These are phyloP conservation scores for Oligia strigilis DNA, from an alignment of 2,888 invertebrate species.

Conservation along the genomic window DNA sequence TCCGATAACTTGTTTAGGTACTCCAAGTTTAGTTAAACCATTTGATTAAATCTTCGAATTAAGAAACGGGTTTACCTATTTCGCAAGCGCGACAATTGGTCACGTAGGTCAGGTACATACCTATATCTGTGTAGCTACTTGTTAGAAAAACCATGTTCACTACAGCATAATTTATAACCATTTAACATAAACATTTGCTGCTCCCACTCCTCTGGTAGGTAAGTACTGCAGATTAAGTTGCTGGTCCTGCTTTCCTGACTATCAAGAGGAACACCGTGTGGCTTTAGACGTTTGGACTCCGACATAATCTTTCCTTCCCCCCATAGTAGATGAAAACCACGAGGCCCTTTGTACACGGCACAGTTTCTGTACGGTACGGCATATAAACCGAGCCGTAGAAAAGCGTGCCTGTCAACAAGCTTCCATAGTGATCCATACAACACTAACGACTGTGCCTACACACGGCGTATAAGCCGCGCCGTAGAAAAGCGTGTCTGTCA, in stretches of 20 bases:
- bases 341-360: not conserved
- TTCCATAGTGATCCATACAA: not conserved
- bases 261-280: not conserved
- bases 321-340: not conserved
- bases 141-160: not conserved
- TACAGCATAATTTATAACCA: not conserved
- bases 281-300: too few relatives aligned
- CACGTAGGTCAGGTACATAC: not conserved
- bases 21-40: constrained; percentile 29
- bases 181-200: too few relatives aligned
- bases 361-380: not conserved
- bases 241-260: not conserved
- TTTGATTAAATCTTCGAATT: constrained; percentile 42
- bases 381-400: not conserved
- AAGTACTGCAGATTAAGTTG: not conserved
- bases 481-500: not conserved
- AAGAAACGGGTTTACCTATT: constrained; percentile 43
- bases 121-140: not conserved
- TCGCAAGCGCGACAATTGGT: constrained; percentile 27
- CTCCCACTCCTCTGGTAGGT: not conserved
- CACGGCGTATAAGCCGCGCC: not conserved
- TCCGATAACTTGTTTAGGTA: constrained; percentile 25
- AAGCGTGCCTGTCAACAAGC: not conserved
- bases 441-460: not conserved
- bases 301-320: not conserved